These are phyloP conservation scores for Muscicapa adusta DNA, from an alignment of 2,113 vertebrate genomes.

Conservation along the genomic window DNA sequence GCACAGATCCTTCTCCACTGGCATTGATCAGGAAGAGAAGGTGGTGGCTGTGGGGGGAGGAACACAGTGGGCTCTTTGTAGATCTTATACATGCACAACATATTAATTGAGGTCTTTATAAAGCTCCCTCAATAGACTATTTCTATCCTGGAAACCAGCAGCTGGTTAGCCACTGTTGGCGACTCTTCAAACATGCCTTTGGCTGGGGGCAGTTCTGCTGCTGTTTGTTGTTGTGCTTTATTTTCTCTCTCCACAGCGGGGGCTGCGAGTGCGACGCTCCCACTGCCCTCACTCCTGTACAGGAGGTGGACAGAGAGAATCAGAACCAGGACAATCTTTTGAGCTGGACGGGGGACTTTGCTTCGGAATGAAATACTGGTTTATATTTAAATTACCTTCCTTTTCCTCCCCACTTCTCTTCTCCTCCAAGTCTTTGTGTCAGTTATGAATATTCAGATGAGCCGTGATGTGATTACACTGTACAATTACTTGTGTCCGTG, in stretches of 20 bases:
- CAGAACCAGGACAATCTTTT: slow-evolving; percentile 15
- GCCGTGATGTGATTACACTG: slow-evolving; percentile 81
- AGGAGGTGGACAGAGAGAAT: not conserved
- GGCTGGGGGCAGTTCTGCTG: slow-evolving; percentile 59
- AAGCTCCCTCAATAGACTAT: slow-evolving; percentile 72
- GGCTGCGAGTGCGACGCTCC: not conserved
- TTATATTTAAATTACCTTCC: slow-evolving; percentile 68
- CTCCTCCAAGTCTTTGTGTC: slow-evolving; percentile 77
- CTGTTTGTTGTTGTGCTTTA: slow-evolving; percentile 57
- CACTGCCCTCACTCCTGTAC: not conserved
- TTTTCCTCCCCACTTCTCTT: slow-evolving; percentile 65
- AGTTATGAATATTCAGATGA: slow-evolving; percentile 86
- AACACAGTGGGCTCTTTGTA: slow-evolving; percentile 79
- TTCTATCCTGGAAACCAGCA: slow-evolving; percentile 73
- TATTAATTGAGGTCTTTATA: slow-evolving; percentile 78
- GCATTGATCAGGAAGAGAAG: slow-evolving; percentile 52
- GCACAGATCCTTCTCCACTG: slow-evolving; percentile 66
- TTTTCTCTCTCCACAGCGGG: slow-evolving; percentile 28
- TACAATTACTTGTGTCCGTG: slow-evolving; percentile 84
- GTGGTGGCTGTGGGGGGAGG: slow-evolving; percentile 59
- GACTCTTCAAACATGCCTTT: slow-evolving; percentile 71
- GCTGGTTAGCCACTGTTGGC: slow-evolving; percentile 70
- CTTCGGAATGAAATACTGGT: slow-evolving; percentile 70
- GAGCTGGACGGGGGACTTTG: slow-evolving; percentile 36
- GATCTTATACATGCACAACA: slow-evolving; percentile 73